Evolutionary conservation across 2,113 vertebrate species (phyloP), one percentile per base, ranked within the genome.

Genomic region (Crocuta crocuta): DNA sequence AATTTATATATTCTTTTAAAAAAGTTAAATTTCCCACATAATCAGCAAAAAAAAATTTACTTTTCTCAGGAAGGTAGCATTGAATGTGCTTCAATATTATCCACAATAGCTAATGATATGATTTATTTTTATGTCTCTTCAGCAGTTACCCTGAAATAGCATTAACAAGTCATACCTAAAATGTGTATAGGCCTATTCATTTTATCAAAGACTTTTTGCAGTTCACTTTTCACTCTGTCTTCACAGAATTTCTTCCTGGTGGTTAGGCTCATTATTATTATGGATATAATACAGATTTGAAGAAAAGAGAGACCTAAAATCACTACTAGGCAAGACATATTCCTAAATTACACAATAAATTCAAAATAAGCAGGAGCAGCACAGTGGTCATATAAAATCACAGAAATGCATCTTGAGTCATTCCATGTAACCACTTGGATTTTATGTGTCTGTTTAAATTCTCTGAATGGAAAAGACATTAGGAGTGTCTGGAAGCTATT

Each of bases 41-140:
- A 83, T 70, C 35, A 92, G 12, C 31, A 65, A 87, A 93, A 53
- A 53, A n/a, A 50, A 35, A 76, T 48, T 39, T 23, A n/a, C 17
- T 83, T 53, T 66, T 43, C 10, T 80, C 23, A 81, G 15, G 24
- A 70, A 98, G 4, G 26, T 58, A 91, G 12, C 2, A 79, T 61
- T 80, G 9, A 31, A 53, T 82, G 19, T 89, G 39, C 66, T 92
- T 96, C 65, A 91, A 68, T 80, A 80, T 66, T 90, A 92, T 9
- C 11, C 16, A 71, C 35, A 39, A 61, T 48, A 48, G 28, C 3
- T 61, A 76, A 48, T 76, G 33, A 55, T 74, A 4, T 2, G 73
- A 84, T 68, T 58, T 95, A n/a, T 86, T 92, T 89, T 61, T 95
- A 85, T 89, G 55, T 88, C 3, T 89, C 13, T 65, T 70, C 35